A percentile compares a stretch with the other conserved stretches of the same genome.
Conservation (phyloP, 2,888 invertebrate species). For the Mythimna pallens region DNA sequence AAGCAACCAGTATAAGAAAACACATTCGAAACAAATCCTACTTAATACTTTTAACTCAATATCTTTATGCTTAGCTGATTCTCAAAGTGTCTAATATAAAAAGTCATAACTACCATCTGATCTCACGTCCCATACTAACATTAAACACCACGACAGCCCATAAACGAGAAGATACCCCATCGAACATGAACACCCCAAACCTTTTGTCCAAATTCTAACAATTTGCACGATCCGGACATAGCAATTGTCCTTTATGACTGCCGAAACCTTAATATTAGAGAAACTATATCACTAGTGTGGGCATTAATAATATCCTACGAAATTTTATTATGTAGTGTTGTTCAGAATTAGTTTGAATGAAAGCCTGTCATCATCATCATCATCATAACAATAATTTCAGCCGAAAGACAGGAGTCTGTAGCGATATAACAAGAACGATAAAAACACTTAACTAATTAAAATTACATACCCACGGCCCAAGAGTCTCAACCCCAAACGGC, state of each 20-base stretch:
- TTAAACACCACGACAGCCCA: conserved; percentile 38
- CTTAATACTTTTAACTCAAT: not conserved
- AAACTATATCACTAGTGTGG: conserved; percentile 40
- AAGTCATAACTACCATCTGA: conserved; percentile 23
- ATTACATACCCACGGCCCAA: too few species aligned
- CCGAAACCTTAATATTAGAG: conserved; percentile 49
- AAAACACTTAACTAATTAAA: too few species aligned
- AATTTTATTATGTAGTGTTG: not conserved
- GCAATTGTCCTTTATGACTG: conserved; percentile 52
- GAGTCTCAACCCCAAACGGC: too few species aligned
- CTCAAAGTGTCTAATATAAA: not conserved
- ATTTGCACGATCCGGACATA: conserved; percentile 45
- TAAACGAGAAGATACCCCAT: conserved; percentile 40
- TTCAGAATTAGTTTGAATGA: not conserved
- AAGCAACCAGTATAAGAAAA: not conserved
- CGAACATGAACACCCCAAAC: conserved; percentile 42
- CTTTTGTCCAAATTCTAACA: conserved; percentile 43
- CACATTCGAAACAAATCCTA: not conserved
- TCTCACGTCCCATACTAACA: conserved; percentile 23
- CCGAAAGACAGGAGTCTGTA: too few species aligned
- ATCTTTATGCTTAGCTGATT: not conserved
- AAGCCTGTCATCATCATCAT: not conserved
- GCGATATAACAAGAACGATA: too few species aligned
- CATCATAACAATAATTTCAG: too few species aligned
- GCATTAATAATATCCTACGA: conserved; percentile 33